These are phyloP conservation scores for Phyllotreta striolata DNA, from an alignment of 2,888 invertebrate species.

Conservation along the genomic window DNA sequence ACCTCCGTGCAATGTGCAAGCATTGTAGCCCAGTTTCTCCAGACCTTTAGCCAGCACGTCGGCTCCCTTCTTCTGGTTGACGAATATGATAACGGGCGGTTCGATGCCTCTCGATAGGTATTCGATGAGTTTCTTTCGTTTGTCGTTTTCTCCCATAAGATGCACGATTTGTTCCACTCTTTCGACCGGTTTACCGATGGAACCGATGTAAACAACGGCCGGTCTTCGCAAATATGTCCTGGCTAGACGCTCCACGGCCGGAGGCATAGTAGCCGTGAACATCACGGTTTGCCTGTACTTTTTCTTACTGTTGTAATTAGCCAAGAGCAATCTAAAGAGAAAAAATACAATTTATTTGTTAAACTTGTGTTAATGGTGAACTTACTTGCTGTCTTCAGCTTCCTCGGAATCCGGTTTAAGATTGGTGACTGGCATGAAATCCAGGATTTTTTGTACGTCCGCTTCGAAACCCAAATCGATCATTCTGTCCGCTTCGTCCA, in stretches of 20 bases:
- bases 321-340: conserved; percentile 74
- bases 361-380: not conserved
- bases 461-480: conserved; percentile 99
- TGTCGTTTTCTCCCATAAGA: conserved; percentile 95
- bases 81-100: conserved; percentile 99
- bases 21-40: conserved; percentile 96
- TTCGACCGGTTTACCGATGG: conserved; percentile 94
- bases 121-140: conserved; percentile 94
- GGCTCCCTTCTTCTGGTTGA: conserved; percentile 97
- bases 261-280: conserved; percentile 99
- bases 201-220: conserved; percentile 95
- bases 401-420: conserved; percentile 98
- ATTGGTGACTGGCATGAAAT: conserved; percentile 98
- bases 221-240: conserved; percentile 94
- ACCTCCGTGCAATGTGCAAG: conserved; percentile 97
- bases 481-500: conserved; percentile 98
- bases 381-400: conserved; percentile 79
- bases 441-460: conserved; percentile 96
- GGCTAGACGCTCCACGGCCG: conserved; percentile 95
- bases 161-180: conserved; percentile 97
- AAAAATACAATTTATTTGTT: conserved; percentile 2
- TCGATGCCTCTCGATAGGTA: conserved; percentile 81
- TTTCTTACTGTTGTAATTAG: conserved; percentile 94
- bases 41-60: conserved; percentile 96
- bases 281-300: conserved; percentile 99